Conservation (phyloP, 30 jellyfish, hydroid and myxozoan genomes). For the Chrysaora quinquecirrha region DNA sequence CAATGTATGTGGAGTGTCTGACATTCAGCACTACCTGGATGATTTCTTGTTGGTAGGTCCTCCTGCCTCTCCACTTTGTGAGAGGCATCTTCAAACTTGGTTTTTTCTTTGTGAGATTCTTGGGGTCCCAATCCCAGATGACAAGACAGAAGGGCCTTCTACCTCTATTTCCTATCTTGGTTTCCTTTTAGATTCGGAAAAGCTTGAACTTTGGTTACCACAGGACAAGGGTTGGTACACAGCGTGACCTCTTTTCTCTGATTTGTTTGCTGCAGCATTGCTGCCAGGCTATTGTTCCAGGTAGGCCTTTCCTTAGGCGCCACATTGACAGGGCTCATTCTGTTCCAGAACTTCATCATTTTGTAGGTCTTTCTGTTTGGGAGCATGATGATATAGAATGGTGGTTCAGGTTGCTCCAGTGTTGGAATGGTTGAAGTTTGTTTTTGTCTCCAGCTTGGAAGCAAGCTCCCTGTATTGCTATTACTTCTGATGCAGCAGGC, state of each 20-base stretch:
- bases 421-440: background rate
- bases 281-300: constrained; percentile 44
- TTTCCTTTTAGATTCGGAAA: constrained; percentile 23
- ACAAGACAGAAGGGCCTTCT: constrained; percentile 64
- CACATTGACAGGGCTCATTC: background rate
- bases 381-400: background rate
- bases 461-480: background rate
- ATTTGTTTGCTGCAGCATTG: constrained; percentile 48
- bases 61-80: constrained; percentile 9
- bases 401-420: background rate
- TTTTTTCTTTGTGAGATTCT: constrained; percentile 26
- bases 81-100: background rate
- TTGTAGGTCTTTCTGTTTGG: constrained; percentile 13
- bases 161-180: constrained; percentile 52
- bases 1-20: too few species aligned
- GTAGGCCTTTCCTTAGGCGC: constrained; percentile 4
- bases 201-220: constrained; percentile 42
- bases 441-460: too few species aligned
- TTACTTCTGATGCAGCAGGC: background rate
- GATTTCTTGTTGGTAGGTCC: constrained; percentile 55
- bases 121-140: constrained; percentile 45
- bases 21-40: constrained; percentile 62
- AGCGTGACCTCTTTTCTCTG: constrained; percentile 43
- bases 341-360: background rate
- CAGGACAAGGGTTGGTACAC: constrained; percentile 45